Conservation (phyloP, 2,113 vertebrate species). For the Haliaeetus leucogaster region DNA sequence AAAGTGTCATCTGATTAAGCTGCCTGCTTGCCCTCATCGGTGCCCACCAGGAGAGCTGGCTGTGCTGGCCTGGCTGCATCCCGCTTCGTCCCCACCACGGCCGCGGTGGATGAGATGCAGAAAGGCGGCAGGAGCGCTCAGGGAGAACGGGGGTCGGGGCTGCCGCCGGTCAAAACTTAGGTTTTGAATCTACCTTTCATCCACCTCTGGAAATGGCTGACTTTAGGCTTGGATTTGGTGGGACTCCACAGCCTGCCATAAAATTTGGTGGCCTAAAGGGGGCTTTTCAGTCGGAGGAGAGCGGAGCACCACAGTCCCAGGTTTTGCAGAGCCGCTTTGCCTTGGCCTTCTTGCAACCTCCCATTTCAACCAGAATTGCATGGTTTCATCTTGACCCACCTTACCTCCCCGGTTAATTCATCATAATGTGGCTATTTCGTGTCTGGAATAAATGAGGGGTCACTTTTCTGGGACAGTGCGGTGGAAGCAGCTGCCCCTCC, state of each 20-base stretch:
- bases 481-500: not conserved
- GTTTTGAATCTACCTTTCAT: not conserved
- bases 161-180: not conserved
- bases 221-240: not conserved
- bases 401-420: not conserved
- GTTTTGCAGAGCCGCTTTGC: not conserved
- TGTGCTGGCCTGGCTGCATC: not conserved
- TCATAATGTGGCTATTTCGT: accelerated
- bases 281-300: not conserved
- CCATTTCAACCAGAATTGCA: accelerated
- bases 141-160: accelerated
- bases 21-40: not conserved
- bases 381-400: not conserved
- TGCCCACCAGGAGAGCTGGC: not conserved
- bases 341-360: too few relatives aligned
- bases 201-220: not conserved
- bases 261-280: too few relatives aligned
- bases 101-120: accelerated
- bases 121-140: accelerated
- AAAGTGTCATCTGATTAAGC: not conserved
- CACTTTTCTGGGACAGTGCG: not conserved
- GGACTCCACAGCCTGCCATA: not conserved
- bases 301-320: not conserved
- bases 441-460: not conserved
- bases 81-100: accelerated